phyloP scores from a whole-genome alignment of 2,113 vertebrate genomes.

The Eulemur rufifrons region DNA sequence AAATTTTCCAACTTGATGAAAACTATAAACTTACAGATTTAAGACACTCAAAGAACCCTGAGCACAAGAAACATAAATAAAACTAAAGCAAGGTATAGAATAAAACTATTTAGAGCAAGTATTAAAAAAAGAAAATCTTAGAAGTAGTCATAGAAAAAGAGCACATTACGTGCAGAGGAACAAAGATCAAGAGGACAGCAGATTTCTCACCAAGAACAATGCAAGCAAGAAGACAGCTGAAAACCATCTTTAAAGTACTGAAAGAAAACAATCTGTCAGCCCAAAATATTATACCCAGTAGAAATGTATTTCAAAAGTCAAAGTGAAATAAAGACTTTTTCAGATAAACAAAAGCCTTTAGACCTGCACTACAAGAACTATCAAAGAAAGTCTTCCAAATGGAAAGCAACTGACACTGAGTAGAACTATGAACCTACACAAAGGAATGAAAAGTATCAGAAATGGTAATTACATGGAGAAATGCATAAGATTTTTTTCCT shows the following conservation, averaged over 20 bases:
- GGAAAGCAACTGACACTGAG: background rate
- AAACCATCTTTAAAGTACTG: background rate
- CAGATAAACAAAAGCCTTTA: background rate
- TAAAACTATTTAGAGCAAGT: background rate
- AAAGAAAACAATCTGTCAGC: background rate
- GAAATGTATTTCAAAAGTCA: background rate
- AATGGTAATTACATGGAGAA: background rate
- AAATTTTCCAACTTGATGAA: background rate
- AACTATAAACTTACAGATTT: background rate
- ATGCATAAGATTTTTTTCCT: background rate
- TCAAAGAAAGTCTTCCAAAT: background rate
- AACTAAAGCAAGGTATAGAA: background rate
- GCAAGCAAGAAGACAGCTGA: background rate
- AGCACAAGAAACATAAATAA: background rate
- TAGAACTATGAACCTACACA: background rate
- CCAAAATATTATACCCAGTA: background rate
- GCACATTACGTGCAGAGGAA: background rate
- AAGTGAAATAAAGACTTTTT: background rate
- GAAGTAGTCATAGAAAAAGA: background rate
- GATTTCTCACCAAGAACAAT: background rate
- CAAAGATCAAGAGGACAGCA: background rate
- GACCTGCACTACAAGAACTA: background rate
- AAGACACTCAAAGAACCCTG: background rate
- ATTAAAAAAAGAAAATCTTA: background rate
- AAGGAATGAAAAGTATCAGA: background rate